A percentile compares a stretch with the other conserved stretches of the same genome.
phyloP scores from a whole-genome alignment of 2,797 vertebrate genomes.

The Nannoperca australis region DNA sequence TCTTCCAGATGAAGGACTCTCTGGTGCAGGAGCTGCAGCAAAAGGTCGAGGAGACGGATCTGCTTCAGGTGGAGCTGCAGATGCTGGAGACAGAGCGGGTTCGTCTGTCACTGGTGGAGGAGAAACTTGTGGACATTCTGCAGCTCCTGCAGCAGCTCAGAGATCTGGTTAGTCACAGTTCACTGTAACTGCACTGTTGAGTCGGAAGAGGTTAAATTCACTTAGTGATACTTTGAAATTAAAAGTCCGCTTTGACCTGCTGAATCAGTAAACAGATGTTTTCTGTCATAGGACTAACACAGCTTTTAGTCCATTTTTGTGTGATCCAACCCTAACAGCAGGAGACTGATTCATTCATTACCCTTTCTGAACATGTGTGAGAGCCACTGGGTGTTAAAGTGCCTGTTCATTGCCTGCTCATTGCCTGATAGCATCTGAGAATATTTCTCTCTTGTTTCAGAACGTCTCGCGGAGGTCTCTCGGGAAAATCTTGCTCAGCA shows the following conservation, averaged over 20 bases:
- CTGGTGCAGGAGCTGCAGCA: slow-evolving; percentile 88
- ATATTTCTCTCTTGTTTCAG: slow-evolving; percentile 73
- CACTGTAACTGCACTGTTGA: neutral
- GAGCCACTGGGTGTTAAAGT: slow-evolving; percentile 34
- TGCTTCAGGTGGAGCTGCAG: slow-evolving; percentile 92
- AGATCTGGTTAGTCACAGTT: slow-evolving; percentile 87
- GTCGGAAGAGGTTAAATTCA: neutral
- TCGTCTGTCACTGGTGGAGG: slow-evolving; percentile 88
- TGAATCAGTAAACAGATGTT: slow-evolving; percentile 11
- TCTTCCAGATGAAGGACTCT: slow-evolving; percentile 86
- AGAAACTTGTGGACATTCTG: slow-evolving; percentile 93
- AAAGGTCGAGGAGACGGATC: slow-evolving; percentile 88
- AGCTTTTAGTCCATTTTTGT: neutral
- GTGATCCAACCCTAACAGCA: neutral
- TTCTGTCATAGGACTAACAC: neutral
- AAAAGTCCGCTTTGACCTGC: slow-evolving; percentile 8
- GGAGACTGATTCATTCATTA: slow-evolving; percentile 26
- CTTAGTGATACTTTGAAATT: neutral
- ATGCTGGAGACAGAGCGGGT: slow-evolving; percentile 94
- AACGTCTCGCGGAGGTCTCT: slow-evolving; percentile 91
- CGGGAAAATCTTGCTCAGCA: slow-evolving; percentile 93
- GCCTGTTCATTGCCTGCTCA: too few species aligned
- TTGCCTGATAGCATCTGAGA: slow-evolving; percentile 41
- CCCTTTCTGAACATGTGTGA: slow-evolving; percentile 29
- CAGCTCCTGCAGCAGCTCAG: slow-evolving; percentile 92